Base-by-base conservation (phyloP, 2,113 vertebrate genomes). In the Anthoscopus minutus region DNA sequence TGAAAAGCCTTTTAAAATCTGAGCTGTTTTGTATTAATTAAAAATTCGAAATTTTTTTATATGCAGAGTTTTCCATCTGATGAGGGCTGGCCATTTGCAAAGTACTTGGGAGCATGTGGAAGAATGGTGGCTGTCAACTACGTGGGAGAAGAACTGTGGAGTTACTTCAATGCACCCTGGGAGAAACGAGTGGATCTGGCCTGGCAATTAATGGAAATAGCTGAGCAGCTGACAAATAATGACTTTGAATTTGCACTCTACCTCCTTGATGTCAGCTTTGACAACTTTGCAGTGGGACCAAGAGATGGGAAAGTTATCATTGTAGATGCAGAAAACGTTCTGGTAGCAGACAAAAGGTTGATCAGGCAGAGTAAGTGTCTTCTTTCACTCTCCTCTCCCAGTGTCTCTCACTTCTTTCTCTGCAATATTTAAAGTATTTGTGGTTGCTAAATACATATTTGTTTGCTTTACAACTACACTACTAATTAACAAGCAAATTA, bases 221-320 rank as follows among this genome's bases (percentile, higher is more conserved):
- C 99, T 31, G 99, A 99, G 96, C 99, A 99, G 96, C 98, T 99
- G 94, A 99, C 99, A 86, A 99, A 99, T 97, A 99, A 99, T 95
- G 99, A 99, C 98, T 99, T 99, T 96, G 99, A 99, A 96, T 99
- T 99, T 91, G 99, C 99, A 86, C 99, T 99, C 98, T 99, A 99
- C 98, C 98, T 99, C 98, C 98, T 99, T 61, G 99, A 99, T 12
- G 99, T 99, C 98, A 99, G 99, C 97, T 99, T 99, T 25, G 99
- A 99, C 97, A 99, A 99, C 98, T 99, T 99, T 66, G 99, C 99
- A 14, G 99, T 99, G 80, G 99, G 99, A 92, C 98, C 99, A 2
- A 98, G 99, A 81, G 99, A 99, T 62, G 99, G 99, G 42, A 99
- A 99, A 84, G 99, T 99, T 89, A 99, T 99, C 93, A 98, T 99